Conservation (phyloP, 2,888 invertebrate genomes). For the Lordiphosa fenestrarum region DNA sequence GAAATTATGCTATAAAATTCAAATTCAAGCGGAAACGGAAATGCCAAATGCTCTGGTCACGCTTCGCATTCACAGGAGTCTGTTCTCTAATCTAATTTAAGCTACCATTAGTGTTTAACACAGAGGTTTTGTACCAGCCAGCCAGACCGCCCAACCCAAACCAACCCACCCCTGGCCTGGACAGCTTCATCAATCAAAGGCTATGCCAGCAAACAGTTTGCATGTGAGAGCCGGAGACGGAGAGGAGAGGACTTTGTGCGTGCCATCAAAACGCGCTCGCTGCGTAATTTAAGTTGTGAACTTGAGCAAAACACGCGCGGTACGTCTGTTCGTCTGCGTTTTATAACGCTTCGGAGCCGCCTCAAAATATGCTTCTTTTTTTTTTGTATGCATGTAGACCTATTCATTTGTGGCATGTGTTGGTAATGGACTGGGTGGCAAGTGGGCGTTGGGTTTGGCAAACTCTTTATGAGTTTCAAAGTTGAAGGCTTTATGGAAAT, state of each 20-base stretch:
- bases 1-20: constrained; percentile 53
- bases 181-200: constrained; percentile 67
- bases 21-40: constrained; percentile 47
- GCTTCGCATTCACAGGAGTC: constrained; percentile 35
- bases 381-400: constrained; percentile 2
- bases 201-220: constrained; percentile 35
- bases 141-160: constrained; percentile 19
- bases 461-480: constrained; percentile 18
- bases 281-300: constrained; percentile 64
- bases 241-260: constrained; percentile 26
- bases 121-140: constrained; percentile 6
- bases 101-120: constrained; percentile 74
- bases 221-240: constrained; percentile 15
- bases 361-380: constrained; percentile 48
- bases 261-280: constrained; percentile 15
- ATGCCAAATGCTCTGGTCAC: constrained; percentile 65
- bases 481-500: constrained; percentile 4
- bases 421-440: constrained; percentile 23
- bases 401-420: constrained; percentile 52
- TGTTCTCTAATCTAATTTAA: constrained; percentile 68
- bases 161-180: constrained; percentile 2
- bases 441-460: constrained; percentile 16
- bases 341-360: constrained; percentile 23
- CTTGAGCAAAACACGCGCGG: constrained; percentile 56
- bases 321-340: constrained; percentile 15